These are phyloP conservation scores for Malacoraja senta DNA, from an alignment of 2,797 vertebrate species.

Conservation along the genomic window DNA sequence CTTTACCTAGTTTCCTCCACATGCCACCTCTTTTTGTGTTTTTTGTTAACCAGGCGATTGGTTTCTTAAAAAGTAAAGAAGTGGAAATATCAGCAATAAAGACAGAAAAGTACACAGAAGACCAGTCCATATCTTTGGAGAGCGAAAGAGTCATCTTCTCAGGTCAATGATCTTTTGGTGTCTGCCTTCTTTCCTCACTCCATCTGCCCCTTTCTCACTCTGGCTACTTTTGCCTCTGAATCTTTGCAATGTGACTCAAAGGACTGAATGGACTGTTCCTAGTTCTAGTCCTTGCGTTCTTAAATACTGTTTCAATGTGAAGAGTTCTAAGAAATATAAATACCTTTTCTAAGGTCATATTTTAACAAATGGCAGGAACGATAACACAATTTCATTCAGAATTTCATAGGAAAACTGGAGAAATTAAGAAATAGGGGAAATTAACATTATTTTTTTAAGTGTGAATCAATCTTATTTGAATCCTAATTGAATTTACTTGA, in stretches of 20 bases:
- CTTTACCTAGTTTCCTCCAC: neutral
- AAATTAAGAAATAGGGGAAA: neutral
- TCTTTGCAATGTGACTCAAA: neutral
- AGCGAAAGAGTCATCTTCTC: no score
- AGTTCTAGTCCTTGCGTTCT: neutral
- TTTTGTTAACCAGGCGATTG: neutral
- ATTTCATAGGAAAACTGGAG: neutral
- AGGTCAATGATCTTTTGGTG: no score
- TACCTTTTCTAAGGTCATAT: neutral
- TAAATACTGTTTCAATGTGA: neutral
- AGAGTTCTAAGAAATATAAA: neutral
- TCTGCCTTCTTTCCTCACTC: neutral
- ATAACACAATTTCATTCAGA: neutral
- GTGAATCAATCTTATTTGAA: neutral
- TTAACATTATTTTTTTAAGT: neutral
- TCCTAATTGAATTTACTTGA: neutral
- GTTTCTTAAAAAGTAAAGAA: no score
- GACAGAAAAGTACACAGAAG: no score
- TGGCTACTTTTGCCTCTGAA: neutral
- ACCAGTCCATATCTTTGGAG: no score
- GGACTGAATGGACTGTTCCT: neutral
- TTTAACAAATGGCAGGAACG: neutral
- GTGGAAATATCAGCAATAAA: no score
- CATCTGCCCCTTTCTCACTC: neutral
- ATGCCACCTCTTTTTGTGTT: neutral